Evolutionary conservation across 2,797 vertebrate genomes (phyloP).

Genomic region (Catamblyrhynchus diadema): DNA sequence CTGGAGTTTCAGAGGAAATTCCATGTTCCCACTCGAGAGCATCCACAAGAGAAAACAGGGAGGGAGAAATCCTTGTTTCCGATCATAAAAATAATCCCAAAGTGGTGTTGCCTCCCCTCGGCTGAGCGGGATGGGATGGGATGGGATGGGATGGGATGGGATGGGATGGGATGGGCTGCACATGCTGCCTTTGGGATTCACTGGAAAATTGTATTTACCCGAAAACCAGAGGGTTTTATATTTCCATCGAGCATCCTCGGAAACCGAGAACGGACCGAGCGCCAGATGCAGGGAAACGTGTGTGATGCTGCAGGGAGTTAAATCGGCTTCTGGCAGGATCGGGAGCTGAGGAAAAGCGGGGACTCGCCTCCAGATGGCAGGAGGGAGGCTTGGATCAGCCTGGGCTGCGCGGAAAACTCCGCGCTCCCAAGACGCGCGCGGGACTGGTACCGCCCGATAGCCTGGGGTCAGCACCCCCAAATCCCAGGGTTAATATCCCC

Average conservation of each 20-base stretch:
- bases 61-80: not conserved
- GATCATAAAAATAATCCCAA: not conserved
- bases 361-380: constrained; percentile 19
- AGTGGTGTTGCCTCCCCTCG: not conserved
- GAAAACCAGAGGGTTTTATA: accelerated
- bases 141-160: not conserved
- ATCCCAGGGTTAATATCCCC: accelerated
- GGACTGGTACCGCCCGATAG: not conserved
- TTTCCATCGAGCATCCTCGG: not conserved
- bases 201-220: accelerated
- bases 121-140: not conserved
- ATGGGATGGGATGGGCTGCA: not conserved
- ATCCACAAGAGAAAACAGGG: not conserved
- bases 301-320: accelerated
- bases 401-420: not conserved
- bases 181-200: not conserved
- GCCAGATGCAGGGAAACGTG: accelerated
- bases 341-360: not conserved
- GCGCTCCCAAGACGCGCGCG: accelerated
- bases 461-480: not conserved
- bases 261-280: accelerated
- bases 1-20: constrained; percentile 41
- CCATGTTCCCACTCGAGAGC: not conserved
- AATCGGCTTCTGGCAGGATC: accelerated
- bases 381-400: not conserved